A percentile compares a stretch with the other conserved stretches of the same genome.
phyloP scores from a whole-genome alignment of 2,797 vertebrate genomes.

The Chaenodraco wilsoni region DNA sequence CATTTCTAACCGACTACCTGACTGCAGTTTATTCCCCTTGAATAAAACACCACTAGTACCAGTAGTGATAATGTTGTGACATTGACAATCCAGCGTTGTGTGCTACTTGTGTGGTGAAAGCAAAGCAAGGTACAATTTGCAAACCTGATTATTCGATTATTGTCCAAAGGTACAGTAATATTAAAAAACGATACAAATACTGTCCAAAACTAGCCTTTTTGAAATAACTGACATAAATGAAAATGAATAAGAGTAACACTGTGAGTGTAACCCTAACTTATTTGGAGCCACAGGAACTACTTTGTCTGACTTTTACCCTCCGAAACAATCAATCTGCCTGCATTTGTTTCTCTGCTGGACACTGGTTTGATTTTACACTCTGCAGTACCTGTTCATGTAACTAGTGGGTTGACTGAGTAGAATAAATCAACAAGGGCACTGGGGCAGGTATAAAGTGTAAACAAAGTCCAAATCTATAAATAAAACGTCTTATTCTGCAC shows the following conservation, averaged over 20 bases:
- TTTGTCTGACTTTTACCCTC: conserved; percentile 30
- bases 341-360: conserved; percentile 39
- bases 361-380: conserved; percentile 31
- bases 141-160: too few species aligned
- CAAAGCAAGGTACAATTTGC: too few species aligned
- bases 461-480: too few species aligned
- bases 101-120: too few species aligned
- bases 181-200: too few species aligned
- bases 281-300: conserved; percentile 29
- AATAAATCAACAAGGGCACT: conserved; percentile 20
- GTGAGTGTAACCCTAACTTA: neutral
- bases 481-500: neutral
- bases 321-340: conserved; percentile 31
- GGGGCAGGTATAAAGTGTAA: neutral
- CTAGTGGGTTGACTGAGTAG: neutral
- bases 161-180: too few species aligned
- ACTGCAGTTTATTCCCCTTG: too few species aligned
- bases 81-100: too few species aligned
- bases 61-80: too few species aligned
- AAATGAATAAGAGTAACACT: neutral
- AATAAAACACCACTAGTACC: too few species aligned
- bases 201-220: too few species aligned
- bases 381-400: conserved; percentile 20
- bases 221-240: neutral
- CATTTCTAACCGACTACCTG: too few species aligned